Evolutionary conservation across 2,888 invertebrate genomes (phyloP), one percentile per base, ranked within the genome.

Genomic region (Eristalis tenax): DNA sequence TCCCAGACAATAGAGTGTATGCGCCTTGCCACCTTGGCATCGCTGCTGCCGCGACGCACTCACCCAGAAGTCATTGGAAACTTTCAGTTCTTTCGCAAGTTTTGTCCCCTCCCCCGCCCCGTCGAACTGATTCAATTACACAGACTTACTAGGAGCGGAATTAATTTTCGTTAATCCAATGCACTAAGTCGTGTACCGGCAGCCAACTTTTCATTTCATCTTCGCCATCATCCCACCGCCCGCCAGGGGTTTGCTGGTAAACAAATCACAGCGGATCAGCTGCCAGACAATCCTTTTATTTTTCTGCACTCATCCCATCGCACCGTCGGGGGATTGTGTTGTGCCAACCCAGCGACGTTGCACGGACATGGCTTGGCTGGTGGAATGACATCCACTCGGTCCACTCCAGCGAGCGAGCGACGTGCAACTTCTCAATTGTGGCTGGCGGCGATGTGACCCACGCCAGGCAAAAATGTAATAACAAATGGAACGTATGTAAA

Each of bases 231-330:
- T 26, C 56, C 22, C 23, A 69, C 35, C 28, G 23, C 57, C 32
- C 32, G 6, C 64, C 73, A 35, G 73, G 35, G 43, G 43, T n/a
- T 15, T 43, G 43, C 50, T 18, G 18, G 64, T 59, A 77, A 77
- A 76, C 81, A 85, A 85, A 85, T 85, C 81, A 81, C 71, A 77
- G 73, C n/a, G 85, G 85, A 85, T 85, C 77, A 81, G 77, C 81
- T 85, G 18, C 64, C 85, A 85, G 85, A 85, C 85, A 81, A 50
- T 73, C 64, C 76, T 69, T 68, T 73, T 73, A 38, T 69, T 69
- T 68, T 73, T 69, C 43, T 69, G 68, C 50, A 11, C 69, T 61
- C 50, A 18, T 8, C 43, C 32, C 32, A 10, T 4, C 5, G 28
- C 5, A 5, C 5, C 4, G 28, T 4, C 5, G 28, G 28, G 28